A percentile compares a stretch with the other conserved stretches of the same genome.
Evolutionary conservation across 2,113 vertebrate species (phyloP).

Genomic region (Alectura lathami): DNA sequence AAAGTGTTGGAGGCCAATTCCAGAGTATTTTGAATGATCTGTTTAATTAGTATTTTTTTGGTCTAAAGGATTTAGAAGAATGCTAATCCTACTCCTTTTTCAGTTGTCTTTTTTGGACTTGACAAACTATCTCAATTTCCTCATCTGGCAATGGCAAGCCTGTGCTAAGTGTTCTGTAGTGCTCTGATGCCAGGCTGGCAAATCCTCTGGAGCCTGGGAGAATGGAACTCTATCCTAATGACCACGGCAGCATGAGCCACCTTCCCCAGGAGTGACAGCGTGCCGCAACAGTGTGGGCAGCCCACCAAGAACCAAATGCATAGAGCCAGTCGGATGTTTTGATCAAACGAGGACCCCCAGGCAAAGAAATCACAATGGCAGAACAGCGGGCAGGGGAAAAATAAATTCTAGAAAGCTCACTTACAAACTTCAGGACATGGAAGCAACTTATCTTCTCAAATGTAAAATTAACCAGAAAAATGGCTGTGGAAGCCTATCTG

Average conservation of each 20-base stretch:
- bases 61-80: neutral
- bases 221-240: neutral
- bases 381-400: neutral
- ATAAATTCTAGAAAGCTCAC: neutral
- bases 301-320: neutral
- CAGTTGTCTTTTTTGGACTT: neutral
- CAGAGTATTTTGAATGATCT: neutral
- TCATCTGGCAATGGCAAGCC: neutral
- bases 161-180: neutral
- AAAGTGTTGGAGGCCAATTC: neutral
- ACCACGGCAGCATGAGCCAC: neutral
- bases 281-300: neutral
- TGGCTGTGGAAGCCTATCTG: neutral
- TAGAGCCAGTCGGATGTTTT: neutral
- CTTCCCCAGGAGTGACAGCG: neutral
- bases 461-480: neutral
- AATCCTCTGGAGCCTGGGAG: neutral
- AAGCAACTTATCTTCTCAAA: neutral
- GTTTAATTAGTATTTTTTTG: neutral
- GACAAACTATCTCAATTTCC: neutral
- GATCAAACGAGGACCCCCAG: neutral
- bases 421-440: too few species aligned
- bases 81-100: neutral
- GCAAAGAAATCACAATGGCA: neutral
- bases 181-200: neutral